Evolutionary conservation across 2,797 vertebrate species (phyloP).

Genomic region (Sebastes iracundus): DNA sequence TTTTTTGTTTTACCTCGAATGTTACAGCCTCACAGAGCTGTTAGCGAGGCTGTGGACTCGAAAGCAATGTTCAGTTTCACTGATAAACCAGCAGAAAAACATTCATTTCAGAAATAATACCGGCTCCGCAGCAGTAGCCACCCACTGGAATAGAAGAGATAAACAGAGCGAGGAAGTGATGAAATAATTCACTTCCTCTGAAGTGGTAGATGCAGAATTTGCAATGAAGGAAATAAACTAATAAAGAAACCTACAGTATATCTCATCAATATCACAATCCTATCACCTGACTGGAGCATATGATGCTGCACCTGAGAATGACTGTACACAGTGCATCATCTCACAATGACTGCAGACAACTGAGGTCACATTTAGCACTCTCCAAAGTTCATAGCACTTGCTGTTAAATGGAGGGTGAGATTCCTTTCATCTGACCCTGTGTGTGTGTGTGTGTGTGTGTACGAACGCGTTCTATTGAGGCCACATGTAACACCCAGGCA

Average conservation of each 20-base stretch:
- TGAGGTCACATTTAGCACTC: slow-evolving; percentile 23
- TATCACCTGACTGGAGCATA: background rate
- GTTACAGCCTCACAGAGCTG: background rate
- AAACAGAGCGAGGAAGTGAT: slow-evolving; percentile 25
- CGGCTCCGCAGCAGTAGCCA: slow-evolving; percentile 9
- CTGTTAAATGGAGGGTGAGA: slow-evolving; percentile 55
- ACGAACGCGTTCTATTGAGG: slow-evolving; percentile 66
- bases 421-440: slow-evolving; percentile 66
- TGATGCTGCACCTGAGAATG: slow-evolving; percentile 3
- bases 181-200: slow-evolving; percentile 15
- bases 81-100: slow-evolving; percentile 2
- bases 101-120: background rate
- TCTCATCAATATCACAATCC: background rate
- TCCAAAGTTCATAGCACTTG: slow-evolving; percentile 50
- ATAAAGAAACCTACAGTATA: background rate
- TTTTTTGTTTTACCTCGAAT: background rate
- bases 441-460: slow-evolving; percentile 16
- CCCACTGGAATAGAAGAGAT: slow-evolving; percentile 3
- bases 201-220: slow-evolving; percentile 3
- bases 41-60: background rate
- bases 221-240: background rate
- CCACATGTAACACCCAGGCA: slow-evolving; percentile 75
- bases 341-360: slow-evolving; percentile 1
- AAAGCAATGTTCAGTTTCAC: background rate
- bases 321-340: background rate